Conservation (phyloP, 2,888 invertebrate species). For the Trypoxylon attenuatum region DNA sequence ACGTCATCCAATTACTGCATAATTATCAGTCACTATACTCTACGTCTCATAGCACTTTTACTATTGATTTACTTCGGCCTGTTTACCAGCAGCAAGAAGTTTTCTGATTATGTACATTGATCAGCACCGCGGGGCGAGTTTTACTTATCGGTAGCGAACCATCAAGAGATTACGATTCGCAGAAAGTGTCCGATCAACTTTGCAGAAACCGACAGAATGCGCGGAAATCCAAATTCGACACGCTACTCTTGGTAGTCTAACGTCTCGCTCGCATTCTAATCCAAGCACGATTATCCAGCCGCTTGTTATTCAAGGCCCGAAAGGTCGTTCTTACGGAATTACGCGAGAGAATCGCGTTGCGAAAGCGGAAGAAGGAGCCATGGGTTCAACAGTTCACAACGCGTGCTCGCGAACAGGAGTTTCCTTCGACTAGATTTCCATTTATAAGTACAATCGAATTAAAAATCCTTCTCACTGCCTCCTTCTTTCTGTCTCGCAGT, state of each 20-base stretch:
- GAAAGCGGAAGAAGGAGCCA: slow-evolving; percentile 61
- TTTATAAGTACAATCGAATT: slow-evolving; percentile 36
- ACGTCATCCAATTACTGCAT: too few species aligned
- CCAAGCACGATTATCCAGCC: slow-evolving; percentile 23
- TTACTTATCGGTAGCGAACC: too few species aligned
- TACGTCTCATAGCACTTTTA: too few species aligned
- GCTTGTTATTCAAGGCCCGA: slow-evolving; percentile 42
- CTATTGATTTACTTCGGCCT: too few species aligned
- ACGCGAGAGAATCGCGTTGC: slow-evolving; percentile 45
- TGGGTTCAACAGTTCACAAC: slow-evolving; percentile 62
- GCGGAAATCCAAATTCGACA: neutral
- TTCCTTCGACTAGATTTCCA: slow-evolving; percentile 44
- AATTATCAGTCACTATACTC: too few species aligned
- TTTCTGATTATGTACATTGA: too few species aligned
- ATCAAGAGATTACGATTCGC: too few species aligned
- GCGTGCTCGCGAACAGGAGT: slow-evolving; percentile 39
- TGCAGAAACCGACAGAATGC: neutral
- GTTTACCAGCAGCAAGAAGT: too few species aligned
- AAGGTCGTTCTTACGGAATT: slow-evolving; percentile 39
- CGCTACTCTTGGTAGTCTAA: neutral
- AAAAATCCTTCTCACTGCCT: neutral
- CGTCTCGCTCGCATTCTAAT: neutral
- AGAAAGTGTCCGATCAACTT: too few species aligned
- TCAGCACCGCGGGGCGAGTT: too few species aligned
- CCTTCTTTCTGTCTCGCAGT: neutral